Evolutionary conservation across 2,113 vertebrate species (phyloP).

Genomic region (Rhinoptilus africanus): DNA sequence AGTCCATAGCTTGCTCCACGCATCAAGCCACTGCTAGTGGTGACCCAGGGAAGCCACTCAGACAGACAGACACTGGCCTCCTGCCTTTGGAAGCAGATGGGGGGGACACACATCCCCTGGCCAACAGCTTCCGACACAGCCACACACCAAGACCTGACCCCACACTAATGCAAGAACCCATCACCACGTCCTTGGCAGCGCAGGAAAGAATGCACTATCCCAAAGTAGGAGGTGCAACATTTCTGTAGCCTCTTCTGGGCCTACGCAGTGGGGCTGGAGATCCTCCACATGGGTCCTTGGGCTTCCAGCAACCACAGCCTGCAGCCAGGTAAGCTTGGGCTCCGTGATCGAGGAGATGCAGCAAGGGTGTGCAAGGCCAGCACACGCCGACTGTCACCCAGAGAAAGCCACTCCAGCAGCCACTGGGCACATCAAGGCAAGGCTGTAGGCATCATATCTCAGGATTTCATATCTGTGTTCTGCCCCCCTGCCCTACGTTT

Average conservation of each 20-base stretch:
- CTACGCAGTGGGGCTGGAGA: neutral
- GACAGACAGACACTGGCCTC: neutral
- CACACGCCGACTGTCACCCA: neutral
- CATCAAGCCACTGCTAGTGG: neutral
- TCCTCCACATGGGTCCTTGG: neutral
- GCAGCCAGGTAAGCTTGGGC: too few relatives aligned
- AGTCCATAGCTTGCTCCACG: neutral
- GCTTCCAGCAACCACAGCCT: neutral
- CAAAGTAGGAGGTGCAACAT: neutral
- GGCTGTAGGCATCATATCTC: too few relatives aligned
- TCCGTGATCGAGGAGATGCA: neutral
- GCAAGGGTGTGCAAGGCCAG: neutral
- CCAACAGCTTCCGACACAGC: neutral
- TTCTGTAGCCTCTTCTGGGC: neutral
- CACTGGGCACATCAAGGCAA: neutral
- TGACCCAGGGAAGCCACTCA: neutral
- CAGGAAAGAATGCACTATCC: too few relatives aligned
- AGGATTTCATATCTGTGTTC: neutral
- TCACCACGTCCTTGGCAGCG: neutral
- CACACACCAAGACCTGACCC: fast-evolving
- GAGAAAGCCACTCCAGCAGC: neutral
- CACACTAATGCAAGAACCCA: neutral
- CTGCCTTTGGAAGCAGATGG: neutral
- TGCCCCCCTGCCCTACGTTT: neutral
- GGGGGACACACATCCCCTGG: neutral